A percentile compares a stretch with the other conserved stretches of the same genome.
These are phyloP conservation scores for Capitella teleta DNA, from an alignment of 1,140 invertebrate genomes.

Conservation along the genomic window DNA sequence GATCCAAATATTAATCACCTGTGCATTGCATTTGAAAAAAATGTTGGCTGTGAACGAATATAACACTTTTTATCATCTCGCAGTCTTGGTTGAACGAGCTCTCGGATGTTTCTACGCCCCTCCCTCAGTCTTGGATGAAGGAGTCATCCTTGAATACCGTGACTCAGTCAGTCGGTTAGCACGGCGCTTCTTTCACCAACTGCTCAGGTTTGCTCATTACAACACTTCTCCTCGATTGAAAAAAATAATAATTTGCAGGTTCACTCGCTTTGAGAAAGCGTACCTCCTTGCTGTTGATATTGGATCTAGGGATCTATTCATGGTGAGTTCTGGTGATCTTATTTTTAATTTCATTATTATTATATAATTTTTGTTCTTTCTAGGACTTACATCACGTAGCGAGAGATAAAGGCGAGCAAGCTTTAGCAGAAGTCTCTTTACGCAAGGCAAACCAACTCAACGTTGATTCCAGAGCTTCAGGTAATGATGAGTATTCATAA, in stretches of 20 bases:
- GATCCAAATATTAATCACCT: no score
- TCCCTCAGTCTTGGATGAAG: conserved; percentile 51
- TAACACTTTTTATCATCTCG: no score
- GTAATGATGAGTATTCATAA: no score
- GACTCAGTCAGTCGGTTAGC: conserved; percentile 63
- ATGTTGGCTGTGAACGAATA: no score
- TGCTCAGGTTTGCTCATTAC: conserved; percentile 50
- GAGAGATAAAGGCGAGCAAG: conserved; percentile 52
- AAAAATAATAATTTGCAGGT: conserved; percentile 42
- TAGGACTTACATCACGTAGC: conserved; percentile 75
- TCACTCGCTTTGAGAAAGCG: conserved; percentile 70
- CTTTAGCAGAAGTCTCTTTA: conserved; percentile 62
- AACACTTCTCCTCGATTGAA: background rate
- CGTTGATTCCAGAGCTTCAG: no score
- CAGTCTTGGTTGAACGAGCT: conserved; percentile 55
- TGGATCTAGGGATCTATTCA: conserved; percentile 37
- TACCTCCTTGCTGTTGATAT: conserved; percentile 75
- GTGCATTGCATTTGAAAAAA: no score
- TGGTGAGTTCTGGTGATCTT: conserved; percentile 22
- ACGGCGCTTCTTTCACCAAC: conserved; percentile 64
- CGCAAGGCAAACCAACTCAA: conserved; percentile 56
- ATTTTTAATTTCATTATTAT: background rate
- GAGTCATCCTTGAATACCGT: conserved; percentile 57
- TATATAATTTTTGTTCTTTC: background rate
- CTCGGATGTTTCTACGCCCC: conserved; percentile 61